Percentiles rank a stretch among this genome's conserved stretches.
Evolutionary conservation across 2,797 vertebrate species (phyloP).

Genomic region (Lycodopsis pacificus): DNA sequence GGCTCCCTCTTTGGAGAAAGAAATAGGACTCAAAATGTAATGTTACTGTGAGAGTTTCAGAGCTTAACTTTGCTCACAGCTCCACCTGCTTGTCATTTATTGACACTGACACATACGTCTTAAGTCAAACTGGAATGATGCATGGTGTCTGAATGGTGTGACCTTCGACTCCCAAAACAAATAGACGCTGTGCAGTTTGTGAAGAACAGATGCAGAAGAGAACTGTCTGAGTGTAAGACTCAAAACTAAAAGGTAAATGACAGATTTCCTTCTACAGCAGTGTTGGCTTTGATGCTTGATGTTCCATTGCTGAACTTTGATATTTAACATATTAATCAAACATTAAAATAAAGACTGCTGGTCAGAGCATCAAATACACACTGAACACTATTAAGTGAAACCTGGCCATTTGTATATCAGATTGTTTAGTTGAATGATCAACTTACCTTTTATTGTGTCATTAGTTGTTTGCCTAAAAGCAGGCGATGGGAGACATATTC

Average conservation of each 20-base stretch:
- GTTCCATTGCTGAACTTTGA: constrained; percentile 1
- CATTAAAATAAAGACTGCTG: background rate
- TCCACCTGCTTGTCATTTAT: constrained; percentile 87
- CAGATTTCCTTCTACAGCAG: background rate
- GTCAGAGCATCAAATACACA: background rate
- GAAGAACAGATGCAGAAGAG: background rate
- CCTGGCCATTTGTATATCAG: background rate
- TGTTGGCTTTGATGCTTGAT: no score
- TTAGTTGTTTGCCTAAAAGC: background rate
- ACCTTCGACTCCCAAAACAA: constrained; percentile 20
- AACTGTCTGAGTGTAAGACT: background rate
- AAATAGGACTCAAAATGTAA: constrained; percentile 13
- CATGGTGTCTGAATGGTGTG: background rate
- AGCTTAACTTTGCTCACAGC: constrained; percentile 88
- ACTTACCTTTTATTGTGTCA: background rate
- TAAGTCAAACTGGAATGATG: constrained; percentile 31
- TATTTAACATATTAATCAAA: constrained; percentile 16
- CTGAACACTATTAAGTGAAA: background rate
- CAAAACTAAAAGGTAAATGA: background rate
- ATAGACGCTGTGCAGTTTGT: background rate
- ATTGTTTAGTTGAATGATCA: background rate
- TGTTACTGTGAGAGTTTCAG: constrained; percentile 58
- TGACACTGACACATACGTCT: constrained; percentile 77
- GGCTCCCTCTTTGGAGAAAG: constrained; percentile 42
- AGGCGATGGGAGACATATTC: background rate